phyloP scores from a whole-genome alignment of 2,797 vertebrate genomes.

The Gallinago nigripennis region DNA sequence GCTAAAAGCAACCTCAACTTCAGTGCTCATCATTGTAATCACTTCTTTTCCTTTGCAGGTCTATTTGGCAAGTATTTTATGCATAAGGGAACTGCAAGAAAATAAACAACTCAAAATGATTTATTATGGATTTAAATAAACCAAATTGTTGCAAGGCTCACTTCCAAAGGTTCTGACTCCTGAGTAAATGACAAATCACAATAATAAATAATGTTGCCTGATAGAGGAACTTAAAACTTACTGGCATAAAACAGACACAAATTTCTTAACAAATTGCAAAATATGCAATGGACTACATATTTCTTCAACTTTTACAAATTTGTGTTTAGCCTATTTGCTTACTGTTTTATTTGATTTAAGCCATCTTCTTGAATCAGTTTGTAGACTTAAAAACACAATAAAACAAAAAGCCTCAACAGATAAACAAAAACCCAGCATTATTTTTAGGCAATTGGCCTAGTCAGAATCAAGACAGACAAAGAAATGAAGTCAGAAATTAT shows the following conservation, averaged over 20 bases:
- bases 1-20: neutral
- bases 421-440: neutral
- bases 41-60: neutral
- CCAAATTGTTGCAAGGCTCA: neutral
- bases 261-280: neutral
- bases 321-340: neutral
- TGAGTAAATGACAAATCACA: constrained; percentile 2
- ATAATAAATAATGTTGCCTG: constrained; percentile 1
- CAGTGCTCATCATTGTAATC: neutral
- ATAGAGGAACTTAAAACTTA: neutral
- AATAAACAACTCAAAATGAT: neutral
- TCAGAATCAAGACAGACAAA: neutral
- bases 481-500: neutral
- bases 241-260: neutral
- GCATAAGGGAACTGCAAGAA: neutral
- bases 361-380: neutral
- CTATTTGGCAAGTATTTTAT: neutral
- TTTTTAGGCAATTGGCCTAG: neutral
- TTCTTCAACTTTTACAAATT: neutral
- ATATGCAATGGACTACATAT: neutral
- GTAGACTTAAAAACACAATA: neutral
- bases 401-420: neutral
- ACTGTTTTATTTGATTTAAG: neutral
- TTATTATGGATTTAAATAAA: constrained; percentile 23
- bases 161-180: neutral